A percentile compares a stretch with the other conserved stretches of the same genome.
These are phyloP conservation scores for Drosophila recens DNA, from an alignment of 2,888 invertebrate genomes.

Conservation along the genomic window DNA sequence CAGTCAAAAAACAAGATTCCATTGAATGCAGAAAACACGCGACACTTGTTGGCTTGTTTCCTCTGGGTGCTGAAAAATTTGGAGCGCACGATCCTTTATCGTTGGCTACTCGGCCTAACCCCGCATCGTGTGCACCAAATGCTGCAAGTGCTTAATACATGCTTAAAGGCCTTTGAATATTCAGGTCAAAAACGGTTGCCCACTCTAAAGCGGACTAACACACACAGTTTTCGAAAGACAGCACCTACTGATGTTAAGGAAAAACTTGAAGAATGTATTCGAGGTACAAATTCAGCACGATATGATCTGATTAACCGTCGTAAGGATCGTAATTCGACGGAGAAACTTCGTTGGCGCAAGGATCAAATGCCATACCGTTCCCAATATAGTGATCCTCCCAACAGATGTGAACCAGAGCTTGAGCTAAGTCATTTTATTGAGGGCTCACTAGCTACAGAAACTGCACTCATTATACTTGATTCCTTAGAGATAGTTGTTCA, in stretches of 20 bases:
- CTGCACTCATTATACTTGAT: conserved; percentile 93
- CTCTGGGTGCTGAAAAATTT: conserved; percentile 95
- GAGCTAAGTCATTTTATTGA: conserved; percentile 91
- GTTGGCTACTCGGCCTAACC: conserved; percentile 93
- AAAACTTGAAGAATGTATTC: conserved; percentile 95
- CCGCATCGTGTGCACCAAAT: conserved; percentile 91
- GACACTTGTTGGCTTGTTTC: conserved; percentile 94
- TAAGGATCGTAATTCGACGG: conserved; percentile 89
- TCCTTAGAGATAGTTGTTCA: conserved; percentile 94
- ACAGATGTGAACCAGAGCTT: conserved; percentile 86
- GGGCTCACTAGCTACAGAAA: conserved; percentile 93
- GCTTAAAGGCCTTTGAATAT: conserved; percentile 96
- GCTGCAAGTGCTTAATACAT: conserved; percentile 92
- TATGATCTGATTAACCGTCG: conserved; percentile 95
- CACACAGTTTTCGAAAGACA: conserved; percentile 88
- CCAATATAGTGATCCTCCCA: conserved; percentile 83
- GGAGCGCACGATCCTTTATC: conserved; percentile 90
- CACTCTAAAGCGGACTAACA: conserved; percentile 88
- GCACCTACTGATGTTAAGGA: conserved; percentile 92
- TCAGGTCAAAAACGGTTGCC: conserved; percentile 89
- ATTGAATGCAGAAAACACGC: conserved; percentile 92
- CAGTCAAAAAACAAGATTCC: conserved; percentile 86
- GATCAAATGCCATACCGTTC: conserved; percentile 89
- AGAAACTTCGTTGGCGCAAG: conserved; percentile 92
- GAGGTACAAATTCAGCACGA: conserved; percentile 96